Conservation (phyloP, 2,888 invertebrate genomes). For the Nymphalis urticae region DNA sequence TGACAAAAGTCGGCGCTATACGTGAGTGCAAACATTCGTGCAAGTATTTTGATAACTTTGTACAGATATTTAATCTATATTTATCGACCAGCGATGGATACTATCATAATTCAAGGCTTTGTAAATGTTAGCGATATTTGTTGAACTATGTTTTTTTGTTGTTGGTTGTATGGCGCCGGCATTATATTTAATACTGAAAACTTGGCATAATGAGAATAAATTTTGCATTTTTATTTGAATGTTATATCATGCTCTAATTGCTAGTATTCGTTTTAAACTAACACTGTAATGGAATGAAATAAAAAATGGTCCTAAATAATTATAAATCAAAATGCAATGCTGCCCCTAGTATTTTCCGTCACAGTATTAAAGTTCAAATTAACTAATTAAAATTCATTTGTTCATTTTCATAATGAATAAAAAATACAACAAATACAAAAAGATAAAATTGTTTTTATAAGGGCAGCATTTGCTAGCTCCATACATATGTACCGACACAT, state of each 20-base stretch:
- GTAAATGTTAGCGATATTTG: not conserved
- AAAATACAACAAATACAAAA: not conserved
- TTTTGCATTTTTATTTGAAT: not conserved
- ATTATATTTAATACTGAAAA: not conserved
- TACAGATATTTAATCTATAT: not conserved
- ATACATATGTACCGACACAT: not conserved
- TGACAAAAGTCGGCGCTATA: not conserved
- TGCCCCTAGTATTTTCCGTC: no score
- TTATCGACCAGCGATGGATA: not conserved
- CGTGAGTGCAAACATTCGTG: not conserved
- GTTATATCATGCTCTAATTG: not conserved
- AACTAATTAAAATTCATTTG: not conserved
- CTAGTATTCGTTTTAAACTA: not conserved
- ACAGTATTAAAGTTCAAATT: not conserved
- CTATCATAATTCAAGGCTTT: not conserved
- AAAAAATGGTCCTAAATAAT: conserved; percentile 21
- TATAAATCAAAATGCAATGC: conserved; percentile 24
- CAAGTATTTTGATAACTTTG: not conserved
- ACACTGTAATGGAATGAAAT: conserved; percentile 35
- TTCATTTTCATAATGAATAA: not conserved
- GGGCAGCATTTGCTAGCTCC: not conserved
- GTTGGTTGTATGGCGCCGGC: not conserved
- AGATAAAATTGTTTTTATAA: not conserved
- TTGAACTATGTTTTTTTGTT: not conserved
- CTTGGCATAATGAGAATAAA: not conserved